Evolutionary conservation across 2,888 invertebrate genomes (phyloP).

Genomic region (Acleris emargana): DNA sequence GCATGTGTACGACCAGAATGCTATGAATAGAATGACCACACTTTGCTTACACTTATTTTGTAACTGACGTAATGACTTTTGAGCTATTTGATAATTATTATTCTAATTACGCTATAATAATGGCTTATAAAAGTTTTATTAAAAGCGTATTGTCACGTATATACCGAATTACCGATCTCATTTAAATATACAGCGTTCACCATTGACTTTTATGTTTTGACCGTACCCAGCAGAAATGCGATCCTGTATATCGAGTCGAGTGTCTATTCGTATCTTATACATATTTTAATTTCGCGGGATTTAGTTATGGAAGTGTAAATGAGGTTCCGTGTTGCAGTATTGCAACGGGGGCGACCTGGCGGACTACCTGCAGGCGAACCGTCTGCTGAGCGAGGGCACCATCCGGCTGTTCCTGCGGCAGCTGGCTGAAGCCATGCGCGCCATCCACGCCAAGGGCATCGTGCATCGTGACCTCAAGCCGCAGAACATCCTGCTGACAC

Average conservation of each 20-base stretch:
- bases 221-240: conserved; percentile 19
- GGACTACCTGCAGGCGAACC: conserved; percentile 97
- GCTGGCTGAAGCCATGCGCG: conserved; percentile 98
- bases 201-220: conserved; percentile 18
- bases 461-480: conserved; percentile 99
- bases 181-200: conserved; percentile 8
- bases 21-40: conserved; percentile 44
- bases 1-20: conserved; percentile 22
- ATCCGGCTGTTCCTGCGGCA: conserved; percentile 97
- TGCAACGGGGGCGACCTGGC: conserved; percentile 99
- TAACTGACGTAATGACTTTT: conserved; percentile 43
- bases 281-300: no score
- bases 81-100: conserved; percentile 44
- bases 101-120: conserved; percentile 39
- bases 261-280: neutral
- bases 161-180: no score
- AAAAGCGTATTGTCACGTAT: no score
- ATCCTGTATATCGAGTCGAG: conserved; percentile 17
- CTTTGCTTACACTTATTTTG: conserved; percentile 42
- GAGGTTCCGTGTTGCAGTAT: conserved; percentile 84
- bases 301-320: neutral
- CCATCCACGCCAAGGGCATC: conserved; percentile 98
- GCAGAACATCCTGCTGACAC: conserved; percentile 98
- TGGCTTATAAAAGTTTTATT: conserved; percentile 36
- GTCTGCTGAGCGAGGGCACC: conserved; percentile 98